These are phyloP conservation scores for Upupa epops DNA, from an alignment of 2,113 vertebrate species.

Conservation along the genomic window DNA sequence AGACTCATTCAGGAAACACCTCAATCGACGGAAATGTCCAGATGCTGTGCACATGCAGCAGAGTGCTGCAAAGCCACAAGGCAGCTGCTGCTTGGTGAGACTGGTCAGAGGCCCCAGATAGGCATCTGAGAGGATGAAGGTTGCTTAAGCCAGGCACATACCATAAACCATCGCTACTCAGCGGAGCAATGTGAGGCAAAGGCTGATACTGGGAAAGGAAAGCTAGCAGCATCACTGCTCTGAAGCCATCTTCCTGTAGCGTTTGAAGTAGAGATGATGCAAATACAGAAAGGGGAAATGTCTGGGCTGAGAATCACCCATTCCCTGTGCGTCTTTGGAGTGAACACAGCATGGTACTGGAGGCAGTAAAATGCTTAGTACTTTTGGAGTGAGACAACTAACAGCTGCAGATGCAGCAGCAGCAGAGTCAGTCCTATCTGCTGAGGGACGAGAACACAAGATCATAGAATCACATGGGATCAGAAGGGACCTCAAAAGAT, in stretches of 20 bases:
- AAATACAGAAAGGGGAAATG: neutral
- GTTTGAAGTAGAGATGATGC: neutral
- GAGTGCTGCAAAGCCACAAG: neutral
- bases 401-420: conserved; percentile 14
- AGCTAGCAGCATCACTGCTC: neutral
- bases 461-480: no score
- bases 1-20: conserved; percentile 18
- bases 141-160: neutral
- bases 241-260: neutral
- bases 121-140: neutral
- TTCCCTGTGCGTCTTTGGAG: neutral
- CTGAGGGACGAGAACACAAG: neutral
- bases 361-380: neutral
- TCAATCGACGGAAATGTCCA: neutral
- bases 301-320: neutral
- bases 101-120: neutral
- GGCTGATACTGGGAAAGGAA: neutral
- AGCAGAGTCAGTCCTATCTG: neutral
- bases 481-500: no score
- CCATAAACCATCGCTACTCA: neutral
- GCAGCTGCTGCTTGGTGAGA: neutral
- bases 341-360: neutral
- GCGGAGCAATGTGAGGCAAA: neutral
- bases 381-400: neutral
- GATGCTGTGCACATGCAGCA: conserved; percentile 32